Evolutionary conservation across 2,113 vertebrate species (phyloP), one percentile per base, ranked within the genome.

Genomic region (Tachuris rubrigastra): DNA sequence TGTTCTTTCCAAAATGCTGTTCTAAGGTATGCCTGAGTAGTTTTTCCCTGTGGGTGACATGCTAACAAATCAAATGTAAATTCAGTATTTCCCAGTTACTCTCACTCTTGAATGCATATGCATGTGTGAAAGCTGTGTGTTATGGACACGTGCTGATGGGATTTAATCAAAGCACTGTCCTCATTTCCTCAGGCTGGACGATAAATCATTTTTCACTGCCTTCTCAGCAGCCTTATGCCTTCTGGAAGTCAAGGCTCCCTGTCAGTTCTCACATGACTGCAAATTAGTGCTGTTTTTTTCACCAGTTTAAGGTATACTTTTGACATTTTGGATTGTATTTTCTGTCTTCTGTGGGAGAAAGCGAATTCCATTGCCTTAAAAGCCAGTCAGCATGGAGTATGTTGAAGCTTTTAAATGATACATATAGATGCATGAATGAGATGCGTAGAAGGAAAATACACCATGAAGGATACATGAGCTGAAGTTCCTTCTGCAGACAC

Each of bases 81-180:
- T 77, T 58, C 63, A 28, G 6, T 68, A 39, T 73, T 88, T 65
- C 37, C 30, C 41, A 41, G 44, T 82, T 85, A 41, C 22, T 84
- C 58, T 41, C 6, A 53, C 42, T 91, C 28, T 59, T 56, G 50
- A 86, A 6, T 73, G 9, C 49, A 37, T 58, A 44, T 53, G 46
- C 28, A 6, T 30, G 4, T 47, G 14, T 71, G n/a, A 66, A 71
- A 46, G 44, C 44, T 63, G 15, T 78, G 13, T 78, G 14, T 63
- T 56, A 39, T 2, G 63, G 82, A 30, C 52, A 59, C 0, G 0
- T 66, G 47, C 69, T 82, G 47, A 63, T 78, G 0, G 1, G 37
- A 58, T 82, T 90, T 79, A 53, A 27, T 68, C 37, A 58, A 33
- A 69, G 46, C 80, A 19, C 20, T 66, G n/a, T 47, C 37, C 35